These are phyloP conservation scores for Phenganax marumi DNA, from an alignment of 92 coral and sea anemone genomes.

Conservation along the genomic window DNA sequence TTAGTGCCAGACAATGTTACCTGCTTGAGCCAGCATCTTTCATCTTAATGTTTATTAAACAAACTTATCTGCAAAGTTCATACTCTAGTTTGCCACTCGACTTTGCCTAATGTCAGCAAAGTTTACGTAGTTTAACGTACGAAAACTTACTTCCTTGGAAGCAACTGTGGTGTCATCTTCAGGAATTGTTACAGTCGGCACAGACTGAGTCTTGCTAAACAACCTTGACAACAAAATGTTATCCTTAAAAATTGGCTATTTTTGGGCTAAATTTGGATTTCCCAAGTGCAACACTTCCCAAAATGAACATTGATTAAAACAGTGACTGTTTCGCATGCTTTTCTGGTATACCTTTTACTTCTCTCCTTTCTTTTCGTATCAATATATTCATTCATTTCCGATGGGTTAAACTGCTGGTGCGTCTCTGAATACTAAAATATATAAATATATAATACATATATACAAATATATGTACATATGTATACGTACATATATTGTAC, in stretches of 20 bases:
- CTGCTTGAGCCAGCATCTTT: too few species aligned
- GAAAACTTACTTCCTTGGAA: constrained; percentile 14
- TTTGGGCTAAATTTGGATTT: not conserved
- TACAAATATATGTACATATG: not conserved
- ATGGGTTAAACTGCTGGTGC: constrained; percentile 29
- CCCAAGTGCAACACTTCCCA: not conserved
- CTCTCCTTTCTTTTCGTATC: constrained; percentile 39
- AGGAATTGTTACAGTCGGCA: not conserved
- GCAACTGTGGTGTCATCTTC: not conserved
- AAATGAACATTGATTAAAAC: too few species aligned
- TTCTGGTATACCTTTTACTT: constrained; percentile 18
- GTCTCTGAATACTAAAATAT: constrained; percentile 35
- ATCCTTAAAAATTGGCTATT: not conserved
- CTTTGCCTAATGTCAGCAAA: not conserved
- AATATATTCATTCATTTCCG: constrained; percentile 40
- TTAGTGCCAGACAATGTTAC: too few species aligned
- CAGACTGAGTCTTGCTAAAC: constrained; percentile 20
- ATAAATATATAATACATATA: not conserved
- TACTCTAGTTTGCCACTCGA: too few species aligned
- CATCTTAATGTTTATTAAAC: too few species aligned
- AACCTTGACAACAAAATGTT: constrained; percentile 10
- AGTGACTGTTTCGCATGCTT: not conserved
- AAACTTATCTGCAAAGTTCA: too few species aligned
- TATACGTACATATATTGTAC: not conserved
- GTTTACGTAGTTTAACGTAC: not conserved